Evolutionary conservation across 1,140 invertebrate genomes (phyloP), one percentile per base, ranked within the genome.

Genomic region (Calliphora vicina): DNA sequence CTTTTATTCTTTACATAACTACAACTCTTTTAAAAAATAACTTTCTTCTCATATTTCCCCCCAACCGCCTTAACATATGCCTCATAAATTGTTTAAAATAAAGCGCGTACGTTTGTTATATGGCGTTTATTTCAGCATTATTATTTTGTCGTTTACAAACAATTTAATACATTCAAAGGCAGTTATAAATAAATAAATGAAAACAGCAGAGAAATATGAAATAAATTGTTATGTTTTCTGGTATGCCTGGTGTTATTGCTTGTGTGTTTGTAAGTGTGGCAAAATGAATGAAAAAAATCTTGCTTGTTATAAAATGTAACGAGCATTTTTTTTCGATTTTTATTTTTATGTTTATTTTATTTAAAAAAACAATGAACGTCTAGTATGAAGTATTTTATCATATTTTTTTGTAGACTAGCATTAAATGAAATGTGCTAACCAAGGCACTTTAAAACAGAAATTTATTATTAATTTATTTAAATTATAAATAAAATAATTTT

Each of bases 91-190:
- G 10, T 50, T 50, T 8, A 50, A 50, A 50, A 13, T 50, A 13
- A n/a, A n/a, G n/a, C 29, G 2, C 2, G 29, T 35, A 4, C 29
- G 29, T 35, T 35, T 35, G 8, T 35, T 35, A 8, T 35, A 35
- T 35, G 29, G 29, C 8, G 29, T 35, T 35, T 35, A 35, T 35
- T 35, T 35, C 29, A 35, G 8, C 8, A 8, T 35, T 23, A 67
- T 67, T 67, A 67, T 67, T 67, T 67, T 67, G 61, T 67, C 61
- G 61, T 67, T 67, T 67, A 67, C 61, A 67, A 67, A 67, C 61
- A 67, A 67, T 67, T 67, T 67, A 67, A 67, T 67, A 23, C 61
- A 67, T 67, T 67, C 29, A 67, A 67, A 67, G 61, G 15, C 61
- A 23, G n/a, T 67, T 20, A 67, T 8, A 67, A 67, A 67, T 67